phyloP scores from a whole-genome alignment of 2,113 vertebrate genomes.

The Candoia aspera region DNA sequence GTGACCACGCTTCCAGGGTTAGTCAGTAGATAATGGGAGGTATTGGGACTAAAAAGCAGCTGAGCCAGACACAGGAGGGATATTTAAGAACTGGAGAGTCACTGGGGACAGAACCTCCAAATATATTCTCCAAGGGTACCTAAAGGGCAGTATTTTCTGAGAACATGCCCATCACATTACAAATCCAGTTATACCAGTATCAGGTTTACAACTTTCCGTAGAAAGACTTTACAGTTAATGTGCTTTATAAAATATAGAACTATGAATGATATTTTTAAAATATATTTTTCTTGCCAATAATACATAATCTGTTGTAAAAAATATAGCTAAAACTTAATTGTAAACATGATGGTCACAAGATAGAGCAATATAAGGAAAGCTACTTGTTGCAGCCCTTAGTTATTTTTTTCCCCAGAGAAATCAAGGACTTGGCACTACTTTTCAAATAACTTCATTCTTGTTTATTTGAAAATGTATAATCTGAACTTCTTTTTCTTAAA shows the following conservation, averaged over 20 bases:
- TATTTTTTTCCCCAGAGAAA: constrained; percentile 24
- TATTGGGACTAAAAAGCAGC: not conserved
- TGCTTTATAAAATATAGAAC: constrained; percentile 61
- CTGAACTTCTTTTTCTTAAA: not conserved
- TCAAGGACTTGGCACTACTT: constrained; percentile 18
- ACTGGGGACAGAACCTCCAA: not conserved
- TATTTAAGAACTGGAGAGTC: not conserved
- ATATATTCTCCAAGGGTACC: not conserved
- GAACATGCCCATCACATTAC: constrained; percentile 8
- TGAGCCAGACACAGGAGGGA: not conserved
- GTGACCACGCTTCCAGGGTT: not conserved
- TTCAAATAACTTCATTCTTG: constrained; percentile 3
- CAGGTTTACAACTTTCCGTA: constrained; percentile 20
- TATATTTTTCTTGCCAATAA: constrained; percentile 58
- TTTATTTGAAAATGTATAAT: not conserved
- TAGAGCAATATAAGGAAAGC: not conserved
- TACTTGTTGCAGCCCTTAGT: constrained; percentile 20
- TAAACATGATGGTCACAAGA: not conserved
- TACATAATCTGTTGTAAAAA: constrained; percentile 58
- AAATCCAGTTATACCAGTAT: constrained; percentile 17
- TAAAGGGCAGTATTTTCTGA: not conserved
- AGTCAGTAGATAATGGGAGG: not conserved
- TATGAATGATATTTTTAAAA: constrained; percentile 57
- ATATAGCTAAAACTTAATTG: constrained; percentile 45
- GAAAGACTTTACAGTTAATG: constrained; percentile 19